phyloP scores from a whole-genome alignment of 2,888 invertebrate species.

The Drosophila trichaetosa region DNA sequence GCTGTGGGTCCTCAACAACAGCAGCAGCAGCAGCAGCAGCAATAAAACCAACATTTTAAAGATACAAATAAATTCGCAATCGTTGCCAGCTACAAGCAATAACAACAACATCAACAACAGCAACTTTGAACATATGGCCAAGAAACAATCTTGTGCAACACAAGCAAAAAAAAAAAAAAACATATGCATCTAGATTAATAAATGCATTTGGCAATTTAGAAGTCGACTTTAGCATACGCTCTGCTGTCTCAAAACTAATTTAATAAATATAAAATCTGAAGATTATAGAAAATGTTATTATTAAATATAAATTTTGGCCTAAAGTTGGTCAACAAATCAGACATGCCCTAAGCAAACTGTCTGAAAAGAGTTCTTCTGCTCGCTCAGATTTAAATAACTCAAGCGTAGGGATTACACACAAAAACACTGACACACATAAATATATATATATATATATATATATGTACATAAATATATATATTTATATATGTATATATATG shows the following conservation, averaged over 20 bases:
- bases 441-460: too few relatives aligned
- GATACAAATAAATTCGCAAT: conserved; percentile 42
- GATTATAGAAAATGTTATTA: background rate
- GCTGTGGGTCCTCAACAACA: conserved; percentile 76
- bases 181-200: conserved; percentile 1
- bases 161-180: background rate
- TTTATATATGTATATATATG: background rate
- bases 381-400: conserved; percentile 42
- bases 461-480: too few relatives aligned
- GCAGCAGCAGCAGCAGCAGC: conserved; percentile 8
- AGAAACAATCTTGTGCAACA: conserved; percentile 32
- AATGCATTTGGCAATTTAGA: background rate
- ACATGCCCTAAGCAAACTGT: background rate
- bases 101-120: conserved; percentile 18
- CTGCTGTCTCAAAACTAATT: background rate
- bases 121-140: conserved; percentile 46
- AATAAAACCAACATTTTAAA: conserved; percentile 27
- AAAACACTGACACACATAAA: background rate
- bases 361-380: background rate
- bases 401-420: conserved; percentile 14
- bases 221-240: conserved; percentile 13
- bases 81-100: conserved; percentile 25
- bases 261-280: background rate
- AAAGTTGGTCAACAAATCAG: background rate
- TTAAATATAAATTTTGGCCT: background rate